These are phyloP conservation scores for Helicorthomorpha holstii DNA, from an alignment of 1,140 invertebrate species.

Conservation along the genomic window DNA sequence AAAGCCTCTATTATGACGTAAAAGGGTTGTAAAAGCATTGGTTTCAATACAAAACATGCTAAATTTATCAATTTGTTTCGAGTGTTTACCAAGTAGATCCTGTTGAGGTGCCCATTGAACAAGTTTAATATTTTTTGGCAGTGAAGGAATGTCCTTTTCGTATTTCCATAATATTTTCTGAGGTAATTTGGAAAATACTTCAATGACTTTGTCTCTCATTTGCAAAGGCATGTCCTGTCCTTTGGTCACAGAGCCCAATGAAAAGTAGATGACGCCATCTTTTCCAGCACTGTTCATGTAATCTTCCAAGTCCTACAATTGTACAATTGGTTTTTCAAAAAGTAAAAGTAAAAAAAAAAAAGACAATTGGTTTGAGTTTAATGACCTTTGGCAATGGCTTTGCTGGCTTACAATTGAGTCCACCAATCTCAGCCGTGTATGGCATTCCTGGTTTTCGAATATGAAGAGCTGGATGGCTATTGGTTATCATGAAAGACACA, in stretches of 20 bases:
- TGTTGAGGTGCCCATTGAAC: constrained; percentile 49
- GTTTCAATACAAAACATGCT: not conserved
- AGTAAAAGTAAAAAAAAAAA: no score
- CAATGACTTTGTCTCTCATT: constrained; percentile 6
- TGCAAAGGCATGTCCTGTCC: constrained; percentile 29
- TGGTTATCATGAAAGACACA: not conserved
- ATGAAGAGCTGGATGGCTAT: not conserved
- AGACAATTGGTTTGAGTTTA: not conserved
- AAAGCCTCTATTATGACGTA: no score
- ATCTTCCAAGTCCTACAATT: constrained; percentile 15
- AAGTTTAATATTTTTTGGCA: constrained; percentile 36
- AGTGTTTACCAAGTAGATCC: constrained; percentile 41
- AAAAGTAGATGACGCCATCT: constrained; percentile 39
- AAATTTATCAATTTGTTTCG: not conserved
- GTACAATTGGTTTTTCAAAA: no score
- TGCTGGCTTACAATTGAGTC: not conserved
- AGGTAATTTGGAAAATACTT: constrained; percentile 9
- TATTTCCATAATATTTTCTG: constrained; percentile 11
- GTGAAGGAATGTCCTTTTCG: constrained; percentile 20
- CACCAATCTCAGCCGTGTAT: not conserved
- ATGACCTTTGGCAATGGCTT: not conserved
- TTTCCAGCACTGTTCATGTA: constrained; percentile 16
- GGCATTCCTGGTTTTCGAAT: no score
- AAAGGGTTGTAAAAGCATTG: no score
- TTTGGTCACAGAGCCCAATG: constrained; percentile 37